Evolutionary conservation across 2,888 invertebrate genomes (phyloP), one percentile per base, ranked within the genome.

Genomic region (Galeruca laticollis): DNA sequence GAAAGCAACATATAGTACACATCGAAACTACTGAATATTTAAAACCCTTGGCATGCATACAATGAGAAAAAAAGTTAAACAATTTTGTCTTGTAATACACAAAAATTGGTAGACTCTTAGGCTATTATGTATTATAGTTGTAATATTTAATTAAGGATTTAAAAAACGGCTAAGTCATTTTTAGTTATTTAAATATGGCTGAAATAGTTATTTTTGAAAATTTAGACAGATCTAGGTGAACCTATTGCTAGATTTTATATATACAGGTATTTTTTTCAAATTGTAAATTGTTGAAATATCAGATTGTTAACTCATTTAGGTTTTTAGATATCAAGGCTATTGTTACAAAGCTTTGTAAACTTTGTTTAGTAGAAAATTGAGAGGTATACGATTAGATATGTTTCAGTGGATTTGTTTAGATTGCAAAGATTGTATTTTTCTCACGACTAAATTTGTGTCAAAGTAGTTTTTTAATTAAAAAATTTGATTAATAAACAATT

Each of bases 201-300:
- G 72, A 75, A 75, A 74, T 73, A 76, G 77, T 75, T 76, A 77
- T 78, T 77, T 78, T 78, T 77, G 75, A 74, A 75, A 78, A 75
- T 75, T 74, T 79, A 78, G 79, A 75, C 75, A 74, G 73, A 70
- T 76, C 77, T 77, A 78, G 76, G 73, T 74, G 76, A 75, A 69
- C 73, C 71, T 71, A 62, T 68, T 68, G 74, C 79, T 80, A 79
- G 79, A 78, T 80, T 80, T 80, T 79, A 75, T 78, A 75, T 78
- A 73, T 75, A 75, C 71, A 71, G 68, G 73, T 76, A 76, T 71
- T 69, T 73, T 73, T 72, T 74, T 75, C 68, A 70, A 73, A 72
- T 62, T 73, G 71, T 75, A 75, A 75, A 73, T 75, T 73, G 71
- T 75, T 74, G 33, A 71, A 74, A 75, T 66, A 59, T 66, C 66